Percentiles rank a stretch among this genome's conserved stretches.
Conservation (phyloP, 2,113 vertebrate species). For the Erpornis zantholeuca region DNA sequence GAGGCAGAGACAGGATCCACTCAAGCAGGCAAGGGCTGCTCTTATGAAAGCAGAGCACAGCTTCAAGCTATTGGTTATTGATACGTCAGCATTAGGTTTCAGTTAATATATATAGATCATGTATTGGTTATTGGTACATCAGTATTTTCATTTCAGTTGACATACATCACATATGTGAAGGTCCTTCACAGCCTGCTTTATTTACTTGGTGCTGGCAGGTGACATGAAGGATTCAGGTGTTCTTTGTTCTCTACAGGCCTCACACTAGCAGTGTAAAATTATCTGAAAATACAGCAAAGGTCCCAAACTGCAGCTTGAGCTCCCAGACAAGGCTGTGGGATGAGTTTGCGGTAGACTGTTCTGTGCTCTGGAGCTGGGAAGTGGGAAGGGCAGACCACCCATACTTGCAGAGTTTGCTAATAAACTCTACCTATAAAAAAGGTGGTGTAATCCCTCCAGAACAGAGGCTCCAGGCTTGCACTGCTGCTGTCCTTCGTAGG, state of each 20-base stretch:
- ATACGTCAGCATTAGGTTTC: rapidly evolving
- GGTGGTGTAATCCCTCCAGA: not conserved
- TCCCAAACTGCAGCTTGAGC: not conserved
- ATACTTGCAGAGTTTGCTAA: not conserved
- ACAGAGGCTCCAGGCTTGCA: not conserved
- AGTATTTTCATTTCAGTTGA: not conserved
- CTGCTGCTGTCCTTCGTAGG: not conserved
- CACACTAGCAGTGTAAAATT: not conserved
- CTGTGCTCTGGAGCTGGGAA: not conserved
- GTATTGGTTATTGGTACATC: not conserved
- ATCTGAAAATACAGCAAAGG: not conserved
- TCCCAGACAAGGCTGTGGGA: not conserved
- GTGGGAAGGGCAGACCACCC: not conserved
- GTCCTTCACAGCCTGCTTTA: not conserved
- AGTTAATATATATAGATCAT: not conserved
- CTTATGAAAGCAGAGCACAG: not conserved
- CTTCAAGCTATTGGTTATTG: not conserved
- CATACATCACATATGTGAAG: not conserved
- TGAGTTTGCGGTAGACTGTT: not conserved
- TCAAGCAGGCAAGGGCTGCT: not conserved
- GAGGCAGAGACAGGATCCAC: not conserved
- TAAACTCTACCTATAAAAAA: rapidly evolving
- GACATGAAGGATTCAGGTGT: not conserved
- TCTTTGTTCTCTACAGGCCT: not conserved
- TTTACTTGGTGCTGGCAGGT: not conserved